Evolutionary conservation across 2,113 vertebrate genomes (phyloP).

Genomic region (Ovibos moschatus): DNA sequence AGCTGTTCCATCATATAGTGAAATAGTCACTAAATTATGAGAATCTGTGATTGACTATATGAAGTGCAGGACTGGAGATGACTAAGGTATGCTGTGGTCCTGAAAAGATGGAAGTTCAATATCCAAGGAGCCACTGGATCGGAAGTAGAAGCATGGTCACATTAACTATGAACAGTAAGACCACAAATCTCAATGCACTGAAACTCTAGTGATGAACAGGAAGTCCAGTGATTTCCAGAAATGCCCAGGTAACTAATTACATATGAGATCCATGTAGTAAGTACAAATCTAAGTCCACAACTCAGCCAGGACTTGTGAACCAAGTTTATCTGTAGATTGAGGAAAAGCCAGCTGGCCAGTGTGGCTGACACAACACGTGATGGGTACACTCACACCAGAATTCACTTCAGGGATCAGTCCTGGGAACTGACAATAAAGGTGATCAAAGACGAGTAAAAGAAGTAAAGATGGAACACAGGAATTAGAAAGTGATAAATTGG

Average conservation of each 20-base stretch:
- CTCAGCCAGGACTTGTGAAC: neutral
- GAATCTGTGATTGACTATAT: neutral
- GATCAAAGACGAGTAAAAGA: neutral
- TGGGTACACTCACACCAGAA: neutral
- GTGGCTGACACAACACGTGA: neutral
- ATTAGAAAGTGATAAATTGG: neutral
- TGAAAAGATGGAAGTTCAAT: neutral
- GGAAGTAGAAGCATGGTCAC: fast-evolving
- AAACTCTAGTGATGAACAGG: neutral
- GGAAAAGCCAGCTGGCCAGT: neutral
- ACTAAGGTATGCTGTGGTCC: neutral
- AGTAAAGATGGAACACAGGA: neutral
- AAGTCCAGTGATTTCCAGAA: neutral
- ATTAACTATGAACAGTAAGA: neutral
- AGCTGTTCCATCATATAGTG: neutral
- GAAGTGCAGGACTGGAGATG: neutral
- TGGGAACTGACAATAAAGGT: neutral
- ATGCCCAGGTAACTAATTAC: neutral
- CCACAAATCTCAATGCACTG: neutral
- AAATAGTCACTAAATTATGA: neutral
- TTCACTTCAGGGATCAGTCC: neutral
- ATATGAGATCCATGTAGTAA: neutral
- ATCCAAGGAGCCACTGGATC: neutral
- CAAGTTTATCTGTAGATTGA: neutral
- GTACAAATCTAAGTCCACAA: neutral